A percentile compares a stretch with the other conserved stretches of the same genome.
Conservation (phyloP, 1,140 invertebrate genomes). For the Dreissena polymorpha region DNA sequence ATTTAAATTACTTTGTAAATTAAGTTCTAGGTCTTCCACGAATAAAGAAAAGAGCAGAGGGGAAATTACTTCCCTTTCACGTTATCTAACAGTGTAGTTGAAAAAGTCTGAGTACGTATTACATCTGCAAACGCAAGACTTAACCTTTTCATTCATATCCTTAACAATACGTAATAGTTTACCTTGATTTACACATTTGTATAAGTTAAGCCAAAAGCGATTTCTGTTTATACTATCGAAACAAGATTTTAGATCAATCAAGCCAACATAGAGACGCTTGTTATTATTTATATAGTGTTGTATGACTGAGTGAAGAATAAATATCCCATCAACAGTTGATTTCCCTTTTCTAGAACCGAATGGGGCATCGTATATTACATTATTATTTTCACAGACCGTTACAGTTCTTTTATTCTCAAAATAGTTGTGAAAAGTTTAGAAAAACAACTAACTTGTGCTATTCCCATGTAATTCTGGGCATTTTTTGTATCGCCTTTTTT, state of each 20-base stretch:
- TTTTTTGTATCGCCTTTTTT: not conserved
- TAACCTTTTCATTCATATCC: slow-evolving; percentile 8
- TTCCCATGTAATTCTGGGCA: not conserved
- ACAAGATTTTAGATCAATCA: not conserved
- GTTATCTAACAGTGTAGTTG: not conserved
- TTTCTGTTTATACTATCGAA: not conserved
- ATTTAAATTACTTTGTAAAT: slow-evolving; percentile 20
- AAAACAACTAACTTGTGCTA: too few relatives aligned
- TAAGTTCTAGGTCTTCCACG: slow-evolving; percentile 12
- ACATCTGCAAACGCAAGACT: not conserved
- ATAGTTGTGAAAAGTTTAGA: too few relatives aligned
- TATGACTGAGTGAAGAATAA: not conserved
- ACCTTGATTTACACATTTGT: not conserved
- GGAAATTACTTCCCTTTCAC: slow-evolving; percentile 31
- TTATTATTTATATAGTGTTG: not conserved
- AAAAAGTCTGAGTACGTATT: slow-evolving; percentile 10
- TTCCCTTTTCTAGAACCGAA: not conserved
- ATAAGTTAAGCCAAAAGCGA: not conserved
- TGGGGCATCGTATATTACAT: not conserved
- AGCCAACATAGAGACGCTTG: not conserved
- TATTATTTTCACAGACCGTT: not conserved
- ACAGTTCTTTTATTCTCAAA: not conserved
- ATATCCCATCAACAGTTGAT: slow-evolving; percentile 3
- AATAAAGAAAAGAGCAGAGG: slow-evolving; percentile 31
- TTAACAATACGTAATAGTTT: not conserved